phyloP scores from a whole-genome alignment of 2,797 vertebrate genomes.

The Leucoraja ocellata region DNA sequence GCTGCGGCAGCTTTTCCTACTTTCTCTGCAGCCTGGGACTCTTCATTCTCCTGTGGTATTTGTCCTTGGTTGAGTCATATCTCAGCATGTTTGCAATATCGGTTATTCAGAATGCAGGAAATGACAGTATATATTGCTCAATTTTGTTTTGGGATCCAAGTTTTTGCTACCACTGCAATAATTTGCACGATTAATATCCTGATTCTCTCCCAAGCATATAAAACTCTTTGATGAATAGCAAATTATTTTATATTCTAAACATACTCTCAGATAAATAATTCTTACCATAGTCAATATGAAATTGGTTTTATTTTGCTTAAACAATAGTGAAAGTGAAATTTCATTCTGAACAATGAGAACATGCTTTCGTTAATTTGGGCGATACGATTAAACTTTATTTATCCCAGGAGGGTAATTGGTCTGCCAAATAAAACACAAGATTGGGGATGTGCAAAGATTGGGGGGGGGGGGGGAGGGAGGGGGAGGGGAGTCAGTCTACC shows the following conservation, averaged over 20 bases:
- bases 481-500: too few species aligned
- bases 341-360: not conserved
- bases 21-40: not conserved
- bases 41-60: not conserved
- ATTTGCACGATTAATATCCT: not conserved
- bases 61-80: not conserved
- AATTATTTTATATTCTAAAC: not conserved
- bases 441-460: too few species aligned
- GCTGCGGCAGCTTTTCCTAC: not conserved
- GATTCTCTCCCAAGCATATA: not conserved
- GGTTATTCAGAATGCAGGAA: not conserved
- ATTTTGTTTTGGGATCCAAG: not conserved
- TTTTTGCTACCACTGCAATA: not conserved
- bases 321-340: not conserved
- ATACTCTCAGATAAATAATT: too few species aligned
- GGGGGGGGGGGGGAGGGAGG: too few species aligned
- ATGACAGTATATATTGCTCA: not conserved
- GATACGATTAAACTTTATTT: too few species aligned
- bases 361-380: not conserved
- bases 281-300: not conserved
- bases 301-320: conserved; percentile 14
- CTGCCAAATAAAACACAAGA: too few species aligned
- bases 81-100: not conserved
- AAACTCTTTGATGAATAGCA: not conserved
- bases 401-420: too few species aligned